Base-by-base conservation (phyloP, 2,888 invertebrate species). In the Cheiracanthium punctorium region DNA sequence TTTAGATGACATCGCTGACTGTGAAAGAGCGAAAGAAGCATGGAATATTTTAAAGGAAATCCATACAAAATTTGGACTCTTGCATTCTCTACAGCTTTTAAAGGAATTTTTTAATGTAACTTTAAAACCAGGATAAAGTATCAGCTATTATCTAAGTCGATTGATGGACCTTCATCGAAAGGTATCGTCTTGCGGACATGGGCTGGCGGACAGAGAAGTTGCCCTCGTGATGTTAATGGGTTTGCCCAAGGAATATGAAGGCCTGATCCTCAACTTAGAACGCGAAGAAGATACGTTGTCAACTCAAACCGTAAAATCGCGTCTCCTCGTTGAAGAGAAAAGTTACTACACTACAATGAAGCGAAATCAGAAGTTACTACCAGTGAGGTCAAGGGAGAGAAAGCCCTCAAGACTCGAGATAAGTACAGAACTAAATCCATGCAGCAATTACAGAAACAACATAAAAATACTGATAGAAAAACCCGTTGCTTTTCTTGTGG, bases 1-100 rank as follows among this genome's bases (percentile, higher is more conserved):
- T 32, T 48, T 80, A 33, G 71, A 80, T 41, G 80, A 80, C 29
- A 72, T 80, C n/a, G 72, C 29, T 0, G 72, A 80, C 14, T 52
- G 41, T 29, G 14, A 8, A 1, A n/a, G 32, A n/a, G 80, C 80
- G 1, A 33, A 10, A 64, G 37, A 71, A 29, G 80, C 71, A 0
- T 80, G 80, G 80, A 10, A 7, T 0, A 2, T 7, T 4, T 29
- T n/a, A n/a, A 72, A 58, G 0, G 72, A 72, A 5, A 64, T 72
- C 0, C 17, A 71, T 48, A 80, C 80, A 0, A 72, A 71, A 17
- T 64, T 64, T n/a, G 80, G 64, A 29, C 28, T 80, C 0, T 28
- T 72, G 0, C 80, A 80, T 28, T 28, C n/a, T 8, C 41, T 80
- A 0, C 64, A 72, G 41, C 29, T 80, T 12, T 14, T 80, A 10